Evolutionary conservation across 2,797 vertebrate genomes (phyloP), one percentile per base, ranked within the genome.

Genomic region (Pipistrellus nathusii): DNA sequence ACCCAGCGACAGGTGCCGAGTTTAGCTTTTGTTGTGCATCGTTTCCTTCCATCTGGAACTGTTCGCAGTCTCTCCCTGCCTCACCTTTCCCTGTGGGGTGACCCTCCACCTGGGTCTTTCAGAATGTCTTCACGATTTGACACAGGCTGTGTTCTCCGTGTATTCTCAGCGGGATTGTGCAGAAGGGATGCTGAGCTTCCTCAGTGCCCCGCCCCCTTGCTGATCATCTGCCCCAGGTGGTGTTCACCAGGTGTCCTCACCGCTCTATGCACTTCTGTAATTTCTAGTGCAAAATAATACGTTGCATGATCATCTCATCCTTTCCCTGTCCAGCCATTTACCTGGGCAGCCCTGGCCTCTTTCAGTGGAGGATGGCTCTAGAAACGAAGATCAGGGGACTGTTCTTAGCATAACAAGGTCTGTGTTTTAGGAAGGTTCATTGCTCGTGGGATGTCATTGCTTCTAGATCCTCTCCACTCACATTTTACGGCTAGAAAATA

Each of bases 141-240:
- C 27, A 68, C 38, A 38, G 8, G 4, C 62, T 25, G 5, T 14
- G 8, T 73, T 66, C 32, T 20, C 25, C 25, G 2, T 1, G 3
- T 15, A 14, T 7, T 35, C 41, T 15, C 15, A 21, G 57, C 1
- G 30, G 30, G 4, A 38, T 62, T 85, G 5, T 6, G n/a, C 14
- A 77, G 46, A 72, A 53, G 25, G 1, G 9, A 53, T 55, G 13
- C n/a, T 59, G 35, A 66, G 51, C 13, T 91, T 13, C 80, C 21
- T 46, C n/a, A 8, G 4, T 10, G 9, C 6, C 0, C 23, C 8
- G 11, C 2, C 8, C 55, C n/a, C 5, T 55, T 3, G 4, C 41
- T 8, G 17, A 21, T 38, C 46, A 7, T 35, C 51, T 35, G 14
- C 8, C 53, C 20, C 18, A 13, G 6, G 35, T 73, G 21, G 6